Conservation (phyloP, 2,113 vertebrate species). For the Eonycteris spelaea region DNA sequence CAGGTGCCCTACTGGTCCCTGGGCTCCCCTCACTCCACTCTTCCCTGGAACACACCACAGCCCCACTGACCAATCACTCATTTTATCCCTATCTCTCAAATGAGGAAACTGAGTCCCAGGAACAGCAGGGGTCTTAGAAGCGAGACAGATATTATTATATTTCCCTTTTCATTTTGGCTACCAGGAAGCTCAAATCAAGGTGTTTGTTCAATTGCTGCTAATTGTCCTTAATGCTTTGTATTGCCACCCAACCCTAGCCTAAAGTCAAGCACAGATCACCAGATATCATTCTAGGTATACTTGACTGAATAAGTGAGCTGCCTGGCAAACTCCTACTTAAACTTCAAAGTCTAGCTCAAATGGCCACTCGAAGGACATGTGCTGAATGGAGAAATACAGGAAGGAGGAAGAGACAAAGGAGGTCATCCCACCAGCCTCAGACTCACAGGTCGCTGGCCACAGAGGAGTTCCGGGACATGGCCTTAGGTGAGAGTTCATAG, state of each 20-base stretch:
- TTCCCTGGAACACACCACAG: not conserved
- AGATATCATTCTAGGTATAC: not conserved
- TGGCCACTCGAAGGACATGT: not conserved
- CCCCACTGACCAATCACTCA: not conserved
- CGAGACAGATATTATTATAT: not conserved
- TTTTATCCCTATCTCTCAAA: not conserved
- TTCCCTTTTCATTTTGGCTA: not conserved
- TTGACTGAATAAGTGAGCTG: not conserved
- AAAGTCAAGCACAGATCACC: not conserved
- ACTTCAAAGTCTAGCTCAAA: not conserved
- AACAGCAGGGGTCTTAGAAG: not conserved
- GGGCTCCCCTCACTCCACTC: not conserved
- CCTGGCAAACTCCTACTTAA: slow-evolving; percentile 37
- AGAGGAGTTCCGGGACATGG: slow-evolving; percentile 92
- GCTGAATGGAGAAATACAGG: not conserved
- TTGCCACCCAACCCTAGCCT: not conserved
- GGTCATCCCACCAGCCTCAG: not conserved
- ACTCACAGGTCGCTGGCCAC: slow-evolving; percentile 93
- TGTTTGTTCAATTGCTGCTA: not conserved
- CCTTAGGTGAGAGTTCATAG: slow-evolving; percentile 92
- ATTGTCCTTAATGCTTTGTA: not conserved
- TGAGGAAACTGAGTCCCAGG: not conserved
- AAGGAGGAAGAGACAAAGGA: not conserved
- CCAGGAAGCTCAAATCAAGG: not conserved
- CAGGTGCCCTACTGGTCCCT: not conserved